A percentile compares a stretch with the other conserved stretches of the same genome.
These are phyloP conservation scores for Hermaeophaga mercurialis DNA, from an alignment of 2,888 invertebrate genomes.

Conservation along the genomic window DNA sequence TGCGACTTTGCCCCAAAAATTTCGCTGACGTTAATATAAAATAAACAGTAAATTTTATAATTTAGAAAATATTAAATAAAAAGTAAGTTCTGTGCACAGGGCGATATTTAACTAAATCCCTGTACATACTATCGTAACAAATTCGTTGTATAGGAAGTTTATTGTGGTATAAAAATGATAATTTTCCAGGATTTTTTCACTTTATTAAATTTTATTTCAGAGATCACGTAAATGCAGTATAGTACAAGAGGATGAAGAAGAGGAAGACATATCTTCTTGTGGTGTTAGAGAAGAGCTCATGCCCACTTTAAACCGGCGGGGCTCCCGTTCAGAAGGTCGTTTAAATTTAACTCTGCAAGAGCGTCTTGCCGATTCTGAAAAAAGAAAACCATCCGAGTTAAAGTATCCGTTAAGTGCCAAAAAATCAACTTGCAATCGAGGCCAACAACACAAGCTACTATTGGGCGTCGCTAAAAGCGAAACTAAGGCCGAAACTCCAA, in stretches of 20 bases:
- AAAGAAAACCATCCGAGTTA: conserved; percentile 55
- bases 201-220: conserved; percentile 55
- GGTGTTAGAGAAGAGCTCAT: conserved; percentile 64
- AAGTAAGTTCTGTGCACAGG: no score
- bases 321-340: conserved; percentile 81
- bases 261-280: conserved; percentile 72
- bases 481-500: neutral
- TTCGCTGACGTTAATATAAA: no score
- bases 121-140: no score
- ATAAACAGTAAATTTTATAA: no score
- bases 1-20: no score
- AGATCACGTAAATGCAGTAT: conserved; percentile 88
- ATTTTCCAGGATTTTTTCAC: no score
- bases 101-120: no score
- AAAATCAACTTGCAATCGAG: conserved; percentile 16
- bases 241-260: conserved; percentile 91
- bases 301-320: conserved; percentile 67
- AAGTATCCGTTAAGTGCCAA: conserved; percentile 22
- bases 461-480: neutral
- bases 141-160: no score
- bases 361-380: conserved; percentile 62
- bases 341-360: conserved; percentile 73
- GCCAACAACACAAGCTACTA: conserved; percentile 8
- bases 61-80: no score
- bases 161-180: no score